Conservation (phyloP, 2,113 vertebrate species). For the Climacteris rufus region DNA sequence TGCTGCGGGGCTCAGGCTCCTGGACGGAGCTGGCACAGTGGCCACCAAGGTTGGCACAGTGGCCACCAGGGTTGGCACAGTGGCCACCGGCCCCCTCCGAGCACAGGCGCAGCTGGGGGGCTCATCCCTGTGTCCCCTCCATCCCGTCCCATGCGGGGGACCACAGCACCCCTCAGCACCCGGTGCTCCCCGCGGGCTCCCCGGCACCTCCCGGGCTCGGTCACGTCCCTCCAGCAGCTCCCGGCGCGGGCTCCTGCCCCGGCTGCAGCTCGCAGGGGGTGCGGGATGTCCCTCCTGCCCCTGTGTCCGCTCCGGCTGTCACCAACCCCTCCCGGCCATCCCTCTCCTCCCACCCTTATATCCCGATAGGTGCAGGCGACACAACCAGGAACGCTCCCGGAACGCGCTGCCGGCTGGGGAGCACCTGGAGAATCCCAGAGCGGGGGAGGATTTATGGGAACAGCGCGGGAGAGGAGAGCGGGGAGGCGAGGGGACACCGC, state of each 20-base stretch:
- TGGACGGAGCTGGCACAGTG: neutral
- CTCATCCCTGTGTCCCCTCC: accelerated
- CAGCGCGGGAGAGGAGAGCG: neutral
- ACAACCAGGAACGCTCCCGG: neutral
- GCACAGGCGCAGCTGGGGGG: neutral
- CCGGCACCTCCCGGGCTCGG: neutral
- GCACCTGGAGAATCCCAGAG: neutral
- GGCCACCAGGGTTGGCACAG: neutral
- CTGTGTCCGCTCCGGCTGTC: neutral
- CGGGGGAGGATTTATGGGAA: neutral
- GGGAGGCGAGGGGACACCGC: neutral
- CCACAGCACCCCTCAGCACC: accelerated
- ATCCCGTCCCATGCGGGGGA: accelerated
- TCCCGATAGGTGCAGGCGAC: neutral
- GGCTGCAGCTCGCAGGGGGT: accelerated
- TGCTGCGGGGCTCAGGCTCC: neutral
- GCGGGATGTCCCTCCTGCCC: neutral
- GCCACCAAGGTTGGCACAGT: accelerated
- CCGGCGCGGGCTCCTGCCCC: neutral
- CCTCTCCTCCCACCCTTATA: neutral
- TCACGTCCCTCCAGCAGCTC: neutral
- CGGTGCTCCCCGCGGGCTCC: neutral
- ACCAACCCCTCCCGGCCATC: neutral
- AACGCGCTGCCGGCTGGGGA: neutral
- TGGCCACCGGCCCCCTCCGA: neutral